Conservation (phyloP, 2,113 vertebrate species). For the Empidonax traillii region DNA sequence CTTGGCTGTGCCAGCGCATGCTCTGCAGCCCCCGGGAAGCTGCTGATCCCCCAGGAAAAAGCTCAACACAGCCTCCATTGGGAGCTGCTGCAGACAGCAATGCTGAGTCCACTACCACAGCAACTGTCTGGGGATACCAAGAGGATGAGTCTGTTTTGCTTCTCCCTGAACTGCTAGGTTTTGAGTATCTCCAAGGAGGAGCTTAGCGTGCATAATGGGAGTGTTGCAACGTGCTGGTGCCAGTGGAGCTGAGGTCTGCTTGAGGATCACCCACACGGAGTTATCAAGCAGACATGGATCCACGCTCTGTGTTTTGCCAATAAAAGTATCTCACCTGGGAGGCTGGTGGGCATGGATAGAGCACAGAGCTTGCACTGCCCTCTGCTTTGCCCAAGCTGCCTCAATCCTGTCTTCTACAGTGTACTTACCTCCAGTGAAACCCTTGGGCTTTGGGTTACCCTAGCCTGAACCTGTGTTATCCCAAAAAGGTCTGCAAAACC, state of each 20-base stretch:
- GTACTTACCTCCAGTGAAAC: neutral
- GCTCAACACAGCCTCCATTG: neutral
- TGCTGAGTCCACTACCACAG: neutral
- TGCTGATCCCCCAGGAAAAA: neutral
- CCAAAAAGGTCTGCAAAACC: neutral
- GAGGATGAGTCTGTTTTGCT: neutral
- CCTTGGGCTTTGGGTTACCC: neutral
- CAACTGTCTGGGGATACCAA: neutral
- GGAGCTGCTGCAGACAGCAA: neutral
- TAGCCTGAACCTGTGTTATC: neutral
- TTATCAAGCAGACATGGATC: neutral
- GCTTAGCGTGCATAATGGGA: accelerated
- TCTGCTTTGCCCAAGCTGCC: neutral
- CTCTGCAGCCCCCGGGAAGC: neutral
- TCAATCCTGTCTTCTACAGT: neutral
- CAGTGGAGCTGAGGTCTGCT: neutral
- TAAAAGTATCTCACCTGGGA: neutral
- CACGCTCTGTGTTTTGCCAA: neutral
- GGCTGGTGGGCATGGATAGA: neutral
- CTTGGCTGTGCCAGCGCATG: accelerated
- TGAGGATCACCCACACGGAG: neutral
- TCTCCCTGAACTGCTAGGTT: neutral
- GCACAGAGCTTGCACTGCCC: accelerated
- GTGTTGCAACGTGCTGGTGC: neutral
- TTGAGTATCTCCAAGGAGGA: neutral